A percentile compares a stretch with the other conserved stretches of the same genome.
Conservation (phyloP, 2,888 invertebrate species). For the Callinectes sapidus region DNA sequence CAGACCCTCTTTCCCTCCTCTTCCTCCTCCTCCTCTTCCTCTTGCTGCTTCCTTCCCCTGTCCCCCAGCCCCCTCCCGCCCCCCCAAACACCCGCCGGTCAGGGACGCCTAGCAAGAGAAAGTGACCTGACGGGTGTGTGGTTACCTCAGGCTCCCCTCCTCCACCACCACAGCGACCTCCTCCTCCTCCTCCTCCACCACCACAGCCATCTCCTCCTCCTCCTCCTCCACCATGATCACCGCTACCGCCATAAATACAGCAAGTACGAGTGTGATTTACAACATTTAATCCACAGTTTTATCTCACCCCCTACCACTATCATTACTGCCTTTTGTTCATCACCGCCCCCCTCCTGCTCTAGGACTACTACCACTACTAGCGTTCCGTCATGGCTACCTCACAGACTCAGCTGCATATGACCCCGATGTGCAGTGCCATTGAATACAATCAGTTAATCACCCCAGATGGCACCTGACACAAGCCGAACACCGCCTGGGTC, state of each 20-base stretch:
- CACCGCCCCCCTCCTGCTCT: background rate
- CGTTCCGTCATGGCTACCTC: background rate
- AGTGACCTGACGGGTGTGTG: constrained; percentile 31
- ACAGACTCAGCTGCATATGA: background rate
- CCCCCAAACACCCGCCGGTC: constrained; percentile 6
- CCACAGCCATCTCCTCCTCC: background rate
- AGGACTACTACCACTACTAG: background rate
- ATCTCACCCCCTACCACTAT: background rate
- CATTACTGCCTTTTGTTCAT: background rate
- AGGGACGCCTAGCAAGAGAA: constrained; percentile 33
- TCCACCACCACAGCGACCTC: background rate
- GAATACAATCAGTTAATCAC: background rate
- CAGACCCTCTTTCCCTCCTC: background rate
- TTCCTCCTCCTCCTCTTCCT: constrained; percentile 18
- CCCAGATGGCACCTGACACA: background rate
- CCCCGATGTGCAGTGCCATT: too few species aligned
- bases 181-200: constrained; percentile 14
- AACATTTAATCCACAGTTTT: background rate
- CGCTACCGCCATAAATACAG: background rate
- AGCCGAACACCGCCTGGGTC: background rate
- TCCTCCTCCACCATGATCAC: background rate
- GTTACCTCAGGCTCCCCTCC: constrained; percentile 1
- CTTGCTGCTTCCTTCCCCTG: constrained; percentile 8
- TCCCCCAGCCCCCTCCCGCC: background rate
- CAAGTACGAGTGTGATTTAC: background rate